Conservation (phyloP, 2,888 invertebrate species). For the Pyrochroa serraticornis region DNA sequence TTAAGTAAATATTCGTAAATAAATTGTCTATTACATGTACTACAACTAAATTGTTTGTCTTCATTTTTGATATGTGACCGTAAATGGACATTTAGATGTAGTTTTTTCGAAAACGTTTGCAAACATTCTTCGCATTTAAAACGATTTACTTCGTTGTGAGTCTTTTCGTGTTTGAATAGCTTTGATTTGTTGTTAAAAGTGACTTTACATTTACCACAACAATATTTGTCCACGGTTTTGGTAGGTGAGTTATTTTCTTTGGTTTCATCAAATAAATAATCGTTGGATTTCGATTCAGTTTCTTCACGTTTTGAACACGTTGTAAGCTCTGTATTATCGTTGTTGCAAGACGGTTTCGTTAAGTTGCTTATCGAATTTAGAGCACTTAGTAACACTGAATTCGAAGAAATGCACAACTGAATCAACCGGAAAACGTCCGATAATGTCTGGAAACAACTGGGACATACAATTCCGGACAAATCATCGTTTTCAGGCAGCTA, state of each 20-base stretch:
- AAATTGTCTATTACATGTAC: constrained; percentile 46
- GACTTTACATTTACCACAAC: constrained; percentile 36
- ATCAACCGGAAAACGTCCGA: constrained; percentile 4
- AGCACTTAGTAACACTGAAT: constrained; percentile 1
- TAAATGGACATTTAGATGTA: constrained; percentile 40
- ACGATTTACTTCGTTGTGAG: constrained; percentile 37
- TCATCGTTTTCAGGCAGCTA: constrained; percentile 16
- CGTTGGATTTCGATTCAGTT: background rate
- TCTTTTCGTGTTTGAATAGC: constrained; percentile 38
- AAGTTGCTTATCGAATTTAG: too few relatives aligned
- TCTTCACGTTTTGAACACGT: background rate
- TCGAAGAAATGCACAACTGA: constrained; percentile 13
- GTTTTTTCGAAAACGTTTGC: constrained; percentile 38
- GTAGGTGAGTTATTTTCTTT: background rate
- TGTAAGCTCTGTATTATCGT: too few relatives aligned
- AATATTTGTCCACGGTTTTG: constrained; percentile 30
- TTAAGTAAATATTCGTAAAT: constrained; percentile 47
- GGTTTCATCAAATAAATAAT: background rate
- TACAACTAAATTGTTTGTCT: constrained; percentile 40
- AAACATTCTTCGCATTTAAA: constrained; percentile 42
- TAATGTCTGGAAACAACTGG: constrained; percentile 3
- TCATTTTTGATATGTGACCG: constrained; percentile 39
- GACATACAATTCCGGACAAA: constrained; percentile 7
- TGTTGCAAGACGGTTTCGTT: too few relatives aligned
- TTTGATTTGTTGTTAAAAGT: constrained; percentile 42